Evolutionary conservation across 2,888 invertebrate genomes (phyloP), one percentile per base, ranked within the genome.

Genomic region (Tetragonula carbonaria): DNA sequence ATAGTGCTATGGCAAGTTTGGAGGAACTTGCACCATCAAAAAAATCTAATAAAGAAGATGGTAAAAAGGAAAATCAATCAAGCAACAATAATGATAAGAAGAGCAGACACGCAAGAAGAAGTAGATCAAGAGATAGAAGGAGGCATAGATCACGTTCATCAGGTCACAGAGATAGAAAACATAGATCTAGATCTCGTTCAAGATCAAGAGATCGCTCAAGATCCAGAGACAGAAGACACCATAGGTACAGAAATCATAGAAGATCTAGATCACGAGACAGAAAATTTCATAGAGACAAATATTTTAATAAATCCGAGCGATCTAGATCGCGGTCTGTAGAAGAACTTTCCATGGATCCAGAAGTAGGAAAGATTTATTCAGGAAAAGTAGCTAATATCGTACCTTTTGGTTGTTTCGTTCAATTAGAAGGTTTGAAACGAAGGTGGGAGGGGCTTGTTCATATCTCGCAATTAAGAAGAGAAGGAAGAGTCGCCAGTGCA

Each of bases 371-470:
- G 96, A 98, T 99, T 89, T 99, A 99, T 93, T 96, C 96, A 86
- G 99, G 99, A 0, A 97, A 98, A 95, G 98, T 99, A 0, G 98
- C 98, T 0, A 99, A 98, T 92, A 98, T 99, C 88, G 98, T 99
- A 75, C 97, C 98, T n/a, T 99, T 99, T 95, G 99, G 99, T 1
- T 99, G 99, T 94, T 99, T 99, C 94, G 98, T 99, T 0, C 98
- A 99, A 95, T 95, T 99, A 38, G 98, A 99, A 92, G 99, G 99
- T 0, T 95, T 99, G 71, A 96, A 97, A 72, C 97, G 97, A 89
- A 96, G 97, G 66, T 98, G 98, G 97, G 99, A 99, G 94, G 99
- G 99, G 0, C 95, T 99, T 0, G 99, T 99, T 2, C 99, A 99
- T 93, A 99, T 99, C 91, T 99, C 99, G 0, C 98, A 99, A 94